Evolutionary conservation across 2,888 invertebrate species (phyloP).

Genomic region (Diplolepis rosae): DNA sequence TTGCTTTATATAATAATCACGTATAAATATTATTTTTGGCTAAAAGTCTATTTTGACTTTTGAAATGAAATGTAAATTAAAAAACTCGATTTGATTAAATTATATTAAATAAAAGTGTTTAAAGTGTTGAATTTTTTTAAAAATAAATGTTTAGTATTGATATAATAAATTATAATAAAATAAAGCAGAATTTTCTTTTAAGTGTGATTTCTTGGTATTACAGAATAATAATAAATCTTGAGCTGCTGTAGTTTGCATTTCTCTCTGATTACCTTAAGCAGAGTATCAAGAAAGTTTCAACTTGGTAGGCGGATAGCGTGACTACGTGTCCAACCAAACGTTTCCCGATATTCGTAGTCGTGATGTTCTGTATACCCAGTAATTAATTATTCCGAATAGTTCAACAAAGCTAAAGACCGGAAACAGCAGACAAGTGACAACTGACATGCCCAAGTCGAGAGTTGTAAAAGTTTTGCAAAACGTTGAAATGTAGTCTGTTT

Average conservation of each 20-base stretch:
- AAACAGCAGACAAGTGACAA: slow-evolving; percentile 29
- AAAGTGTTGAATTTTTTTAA: too few species aligned
- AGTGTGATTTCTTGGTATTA: too few species aligned
- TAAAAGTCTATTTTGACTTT: too few species aligned
- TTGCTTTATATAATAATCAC: too few species aligned
- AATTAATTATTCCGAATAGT: slow-evolving; percentile 30
- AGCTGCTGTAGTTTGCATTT: background rate
- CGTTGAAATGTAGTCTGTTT: slow-evolving; percentile 6
- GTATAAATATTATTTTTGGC: too few species aligned
- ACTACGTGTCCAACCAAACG: slow-evolving; percentile 23
- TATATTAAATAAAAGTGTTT: too few species aligned
- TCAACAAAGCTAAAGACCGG: slow-evolving; percentile 23
- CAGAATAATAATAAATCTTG: background rate
- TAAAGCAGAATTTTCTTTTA: too few species aligned
- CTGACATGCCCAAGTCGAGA: slow-evolving; percentile 20
- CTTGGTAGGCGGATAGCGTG: slow-evolving; percentile 26
- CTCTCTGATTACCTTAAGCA: slow-evolving; percentile 6
- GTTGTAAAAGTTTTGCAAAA: slow-evolving; percentile 4
- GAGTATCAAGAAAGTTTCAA: slow-evolving; percentile 24
- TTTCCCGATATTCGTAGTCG: background rate
- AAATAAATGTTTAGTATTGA: too few species aligned
- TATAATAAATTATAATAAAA: too few species aligned
- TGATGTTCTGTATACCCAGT: background rate
- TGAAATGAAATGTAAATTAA: too few species aligned
- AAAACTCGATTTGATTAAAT: too few species aligned